Conservation (phyloP, 2,113 vertebrate genomes). For the mouse (Mus musculus) region GRCm39 chr17:11612501-11613000, state of each 20-base stretch:
- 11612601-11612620: slow-evolving; percentile 56
- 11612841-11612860: neutral
- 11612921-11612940: too few relatives aligned
- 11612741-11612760: slow-evolving; percentile 17
- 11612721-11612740: slow-evolving; percentile 57
- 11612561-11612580: slow-evolving; percentile 57
- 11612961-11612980: neutral
- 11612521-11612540: slow-evolving; percentile 82
- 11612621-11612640: slow-evolving; percentile 59
- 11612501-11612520: slow-evolving; percentile 78
- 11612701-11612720: slow-evolving; percentile 57
- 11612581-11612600: slow-evolving; percentile 78
- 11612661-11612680: neutral
- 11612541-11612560: slow-evolving; percentile 83
- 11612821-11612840: too few relatives aligned
- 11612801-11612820: neutral
- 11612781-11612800: neutral
- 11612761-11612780: neutral
- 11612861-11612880: neutral
- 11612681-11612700: slow-evolving; percentile 41
- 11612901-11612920: neutral
- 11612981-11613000: neutral
- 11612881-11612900: neutral
- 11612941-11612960: neutral
- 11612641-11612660: neutral